A percentile compares a stretch with the other conserved stretches of the same genome.
phyloP scores from a whole-genome alignment of 2,888 invertebrate genomes.

The Phasia obesa region DNA sequence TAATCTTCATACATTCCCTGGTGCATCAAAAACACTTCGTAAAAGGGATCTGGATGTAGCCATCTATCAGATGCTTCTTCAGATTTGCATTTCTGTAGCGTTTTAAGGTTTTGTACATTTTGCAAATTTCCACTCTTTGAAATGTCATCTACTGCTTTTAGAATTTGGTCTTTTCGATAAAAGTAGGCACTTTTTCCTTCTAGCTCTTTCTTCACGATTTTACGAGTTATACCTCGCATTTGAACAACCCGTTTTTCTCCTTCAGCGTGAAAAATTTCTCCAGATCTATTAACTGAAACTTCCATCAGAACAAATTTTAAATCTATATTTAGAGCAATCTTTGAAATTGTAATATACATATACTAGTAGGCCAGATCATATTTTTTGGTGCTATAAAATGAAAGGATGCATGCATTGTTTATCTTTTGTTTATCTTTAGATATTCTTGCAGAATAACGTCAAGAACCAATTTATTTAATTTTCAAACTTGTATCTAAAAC shows the following conservation, averaged over 20 bases:
- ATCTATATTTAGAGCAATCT: constrained; percentile 21
- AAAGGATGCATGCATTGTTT: constrained; percentile 12
- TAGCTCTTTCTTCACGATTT: no score
- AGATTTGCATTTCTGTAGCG: constrained; percentile 13
- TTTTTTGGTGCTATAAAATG: not conserved
- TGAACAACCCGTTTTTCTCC: constrained; percentile 20
- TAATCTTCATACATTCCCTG: no score
- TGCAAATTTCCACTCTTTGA: constrained; percentile 13
- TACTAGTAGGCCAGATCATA: not conserved
- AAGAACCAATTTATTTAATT: constrained; percentile 3
- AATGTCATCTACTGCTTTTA: constrained; percentile 23
- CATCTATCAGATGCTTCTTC: constrained; percentile 2
- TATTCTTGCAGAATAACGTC: constrained; percentile 13
- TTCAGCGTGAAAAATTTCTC: not conserved
- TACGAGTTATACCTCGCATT: constrained; percentile 10
- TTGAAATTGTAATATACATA: constrained; percentile 14
- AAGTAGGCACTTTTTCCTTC: constrained; percentile 17
- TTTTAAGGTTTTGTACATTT: constrained; percentile 4
- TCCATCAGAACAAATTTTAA: constrained; percentile 11
- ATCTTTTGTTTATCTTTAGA: no score
- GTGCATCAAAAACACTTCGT: no score
- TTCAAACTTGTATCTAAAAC: not conserved
- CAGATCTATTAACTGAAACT: not conserved
- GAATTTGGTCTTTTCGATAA: constrained; percentile 20
- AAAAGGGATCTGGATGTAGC: no score